These are phyloP conservation scores for Ophion costatus DNA, from an alignment of 2,888 invertebrate genomes.

Conservation along the genomic window DNA sequence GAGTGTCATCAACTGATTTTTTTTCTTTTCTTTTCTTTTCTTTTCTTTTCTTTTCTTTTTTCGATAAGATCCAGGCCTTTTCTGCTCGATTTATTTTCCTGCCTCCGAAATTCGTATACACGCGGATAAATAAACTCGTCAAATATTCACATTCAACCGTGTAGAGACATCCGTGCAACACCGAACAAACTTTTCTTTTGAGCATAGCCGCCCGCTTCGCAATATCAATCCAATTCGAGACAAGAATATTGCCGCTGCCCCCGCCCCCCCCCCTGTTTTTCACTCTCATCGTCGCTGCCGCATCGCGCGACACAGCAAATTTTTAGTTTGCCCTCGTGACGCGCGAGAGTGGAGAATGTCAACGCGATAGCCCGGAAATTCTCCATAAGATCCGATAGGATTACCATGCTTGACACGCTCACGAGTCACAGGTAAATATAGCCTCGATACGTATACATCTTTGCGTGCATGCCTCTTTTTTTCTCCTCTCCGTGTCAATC, in stretches of 20 bases:
- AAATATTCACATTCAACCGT: too few species aligned
- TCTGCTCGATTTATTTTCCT: too few species aligned
- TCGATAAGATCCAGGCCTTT: too few species aligned
- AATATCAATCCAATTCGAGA: too few species aligned
- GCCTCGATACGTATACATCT: neutral
- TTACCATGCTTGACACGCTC: constrained; percentile 81
- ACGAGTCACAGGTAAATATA: constrained; percentile 79
- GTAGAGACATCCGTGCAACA: too few species aligned
- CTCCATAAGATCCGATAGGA: constrained; percentile 70
- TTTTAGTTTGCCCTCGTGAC: neutral
- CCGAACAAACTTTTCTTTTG: too few species aligned
- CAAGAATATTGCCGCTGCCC: too few species aligned
- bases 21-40: neutral
- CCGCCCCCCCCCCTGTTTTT: constrained; percentile 1
- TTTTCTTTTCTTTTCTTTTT: neutral
- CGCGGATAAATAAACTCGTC: too few species aligned
- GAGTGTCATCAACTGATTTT: constrained; percentile 32
- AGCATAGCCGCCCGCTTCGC: too few species aligned
- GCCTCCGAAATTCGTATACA: too few species aligned
- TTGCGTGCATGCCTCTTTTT: neutral
- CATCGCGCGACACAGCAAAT: too few species aligned
- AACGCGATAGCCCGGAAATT: constrained; percentile 52
- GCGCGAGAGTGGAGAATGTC: constrained; percentile 49
- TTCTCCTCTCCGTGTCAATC: constrained; percentile 4
- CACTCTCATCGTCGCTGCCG: neutral